Base-by-base conservation (phyloP, 2,888 invertebrate genomes). In the Muschampia plurimacula region DNA sequence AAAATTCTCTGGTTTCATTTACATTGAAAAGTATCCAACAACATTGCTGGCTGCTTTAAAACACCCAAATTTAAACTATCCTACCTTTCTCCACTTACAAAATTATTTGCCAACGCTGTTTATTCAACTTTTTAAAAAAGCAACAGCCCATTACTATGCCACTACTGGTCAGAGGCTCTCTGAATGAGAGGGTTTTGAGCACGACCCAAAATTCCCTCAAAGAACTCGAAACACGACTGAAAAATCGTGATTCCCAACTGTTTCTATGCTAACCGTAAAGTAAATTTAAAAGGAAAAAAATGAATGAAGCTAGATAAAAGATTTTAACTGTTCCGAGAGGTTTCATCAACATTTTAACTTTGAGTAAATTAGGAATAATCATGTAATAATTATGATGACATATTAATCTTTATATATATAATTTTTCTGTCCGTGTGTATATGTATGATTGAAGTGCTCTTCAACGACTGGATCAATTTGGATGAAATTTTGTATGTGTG, bases 131-230 rank as follows among this genome's bases (percentile, higher is more conserved):
- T 72, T 72, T 62, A 52, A 55, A 72, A 64, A 67, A 41, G 57
- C 70, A 67, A 63, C 65, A 67, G 39, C 65, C 69, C 32, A 64
- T 69, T 69, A 69, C 63, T 44, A 69, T 44, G 55, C 67, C 49
- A 67, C 22, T 71, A 36, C 65, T 63, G 72, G 72, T 72, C 72
- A 67, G 62, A 72, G 62, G 72, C 55, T 39, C 60, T 66, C 60
- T 55, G 67, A 62, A 67, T 63, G 72, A 67, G 71, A 66, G 66
- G 46, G 71, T 63, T 70, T 67, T 52, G 55, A 67, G 67, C 72
- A 44, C 39, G 63, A 69, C 69, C 63, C 67, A 67, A 62, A 67
- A 72, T 72, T 67, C 36, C 55, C 62, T 72, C 63, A 72, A 72
- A 72, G 67, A 72, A 57, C 72, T 67, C 57, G 15, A 44, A 67